These are phyloP conservation scores for Drosophila sp. DNA, from an alignment of 1,140 invertebrate genomes.

Conservation along the genomic window DNA sequence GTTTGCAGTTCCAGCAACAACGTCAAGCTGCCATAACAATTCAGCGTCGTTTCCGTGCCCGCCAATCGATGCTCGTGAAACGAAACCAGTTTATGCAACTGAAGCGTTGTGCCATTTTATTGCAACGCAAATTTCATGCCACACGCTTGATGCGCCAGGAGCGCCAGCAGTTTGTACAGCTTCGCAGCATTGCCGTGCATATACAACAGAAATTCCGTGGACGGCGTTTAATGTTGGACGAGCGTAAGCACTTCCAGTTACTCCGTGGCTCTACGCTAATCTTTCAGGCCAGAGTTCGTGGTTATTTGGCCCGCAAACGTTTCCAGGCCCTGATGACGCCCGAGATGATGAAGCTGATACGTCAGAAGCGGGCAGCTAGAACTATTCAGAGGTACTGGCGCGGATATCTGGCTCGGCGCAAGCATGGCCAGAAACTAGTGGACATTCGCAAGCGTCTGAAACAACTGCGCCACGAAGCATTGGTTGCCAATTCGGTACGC, in stretches of 20 bases:
- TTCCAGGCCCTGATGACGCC: constrained; percentile 83
- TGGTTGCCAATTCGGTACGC: constrained; percentile 83
- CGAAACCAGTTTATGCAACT: constrained; percentile 75
- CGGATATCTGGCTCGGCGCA: constrained; percentile 84
- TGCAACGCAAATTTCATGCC: constrained; percentile 83
- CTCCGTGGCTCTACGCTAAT: constrained; percentile 61
- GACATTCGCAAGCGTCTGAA: constrained; percentile 84
- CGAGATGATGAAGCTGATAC: constrained; percentile 83
- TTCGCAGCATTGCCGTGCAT: constrained; percentile 71
- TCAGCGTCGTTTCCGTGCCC: constrained; percentile 84
- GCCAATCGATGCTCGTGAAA: constrained; percentile 59
- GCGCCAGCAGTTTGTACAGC: constrained; percentile 73
- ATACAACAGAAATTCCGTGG: constrained; percentile 84
- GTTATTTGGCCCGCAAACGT: constrained; percentile 84
- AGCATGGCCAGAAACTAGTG: constrained; percentile 71
- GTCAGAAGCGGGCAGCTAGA: constrained; percentile 84
- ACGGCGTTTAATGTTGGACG: constrained; percentile 73
- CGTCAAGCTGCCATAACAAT: constrained; percentile 81
- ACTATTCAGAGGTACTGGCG: constrained; percentile 88
- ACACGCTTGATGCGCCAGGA: constrained; percentile 66
- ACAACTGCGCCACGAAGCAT: constrained; percentile 82
- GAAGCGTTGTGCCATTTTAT: constrained; percentile 47
- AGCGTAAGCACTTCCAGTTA: constrained; percentile 48
- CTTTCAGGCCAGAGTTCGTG: constrained; percentile 83
- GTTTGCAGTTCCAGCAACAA: constrained; percentile 76